Conservation (phyloP, 2,797 vertebrate genomes). For the Mionectes olivaceus region DNA sequence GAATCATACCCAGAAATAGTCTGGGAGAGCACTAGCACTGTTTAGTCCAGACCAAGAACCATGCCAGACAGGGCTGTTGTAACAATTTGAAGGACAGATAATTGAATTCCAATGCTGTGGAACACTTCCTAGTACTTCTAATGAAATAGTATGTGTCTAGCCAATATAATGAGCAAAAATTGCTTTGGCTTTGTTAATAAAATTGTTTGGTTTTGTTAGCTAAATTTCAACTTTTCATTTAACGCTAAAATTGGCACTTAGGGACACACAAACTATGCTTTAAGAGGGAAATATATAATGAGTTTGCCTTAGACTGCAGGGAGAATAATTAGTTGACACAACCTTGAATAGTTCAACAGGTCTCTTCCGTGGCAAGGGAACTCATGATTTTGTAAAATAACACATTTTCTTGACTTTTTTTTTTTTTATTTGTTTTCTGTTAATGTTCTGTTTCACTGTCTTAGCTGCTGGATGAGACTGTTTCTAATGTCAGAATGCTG, state of each 20-base stretch:
- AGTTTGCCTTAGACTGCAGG: neutral
- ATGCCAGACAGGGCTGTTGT: neutral
- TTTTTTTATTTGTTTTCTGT: neutral
- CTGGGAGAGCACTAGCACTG: neutral
- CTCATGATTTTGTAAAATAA: neutral
- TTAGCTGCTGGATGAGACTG: neutral
- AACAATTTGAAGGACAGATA: neutral
- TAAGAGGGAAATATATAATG: neutral
- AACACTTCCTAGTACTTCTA: neutral
- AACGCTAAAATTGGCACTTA: neutral
- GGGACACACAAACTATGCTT: neutral
- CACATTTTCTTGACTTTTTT: neutral
- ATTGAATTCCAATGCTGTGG: conserved; percentile 12
- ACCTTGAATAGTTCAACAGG: neutral
- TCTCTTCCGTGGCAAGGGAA: neutral
- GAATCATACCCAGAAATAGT: neutral
- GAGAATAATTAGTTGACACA: neutral
- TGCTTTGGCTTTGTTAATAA: neutral
- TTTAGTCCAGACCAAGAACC: neutral
- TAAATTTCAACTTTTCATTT: neutral
- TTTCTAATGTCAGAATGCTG: neutral
- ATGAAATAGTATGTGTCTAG: neutral
- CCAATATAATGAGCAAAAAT: neutral
- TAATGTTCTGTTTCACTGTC: neutral
- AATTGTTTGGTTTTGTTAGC: neutral